Conservation (phyloP, 2,113 vertebrate genomes). For the Brachypodius melanocephalos region DNA sequence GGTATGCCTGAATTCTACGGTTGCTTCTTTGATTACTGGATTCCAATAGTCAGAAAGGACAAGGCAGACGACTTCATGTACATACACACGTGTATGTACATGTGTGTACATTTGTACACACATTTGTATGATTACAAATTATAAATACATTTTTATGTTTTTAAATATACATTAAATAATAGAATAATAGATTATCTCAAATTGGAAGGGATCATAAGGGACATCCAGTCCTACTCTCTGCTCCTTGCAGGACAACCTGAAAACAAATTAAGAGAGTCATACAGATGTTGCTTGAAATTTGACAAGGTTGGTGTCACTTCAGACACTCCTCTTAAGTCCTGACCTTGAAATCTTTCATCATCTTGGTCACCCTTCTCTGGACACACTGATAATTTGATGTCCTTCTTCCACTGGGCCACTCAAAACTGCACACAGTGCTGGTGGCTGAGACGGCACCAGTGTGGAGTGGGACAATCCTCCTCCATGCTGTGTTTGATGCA, state of each 20-base stretch:
- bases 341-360: not conserved
- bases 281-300: not conserved
- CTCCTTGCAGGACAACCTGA: not conserved
- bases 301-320: not conserved
- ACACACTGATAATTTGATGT: not conserved
- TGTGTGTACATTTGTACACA: too few relatives aligned
- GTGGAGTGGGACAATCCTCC: not conserved
- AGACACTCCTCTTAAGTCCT: not conserved
- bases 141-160: not conserved
- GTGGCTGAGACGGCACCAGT: not conserved
- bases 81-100: too few relatives aligned
- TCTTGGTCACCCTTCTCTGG: not conserved
- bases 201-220: not conserved
- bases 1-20: not conserved
- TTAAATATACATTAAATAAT: not conserved
- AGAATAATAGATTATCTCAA: not conserved
- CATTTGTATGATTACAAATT: not conserved
- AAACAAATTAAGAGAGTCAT: not conserved
- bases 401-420: not conserved
- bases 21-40: not conserved
- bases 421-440: not conserved
- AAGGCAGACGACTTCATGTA: not conserved
- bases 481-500: not conserved
- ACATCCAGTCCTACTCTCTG: not conserved
- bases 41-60: not conserved